Conservation (phyloP, 2,113 vertebrate species). For the Sinocyclocheilus rhinocerous region DNA sequence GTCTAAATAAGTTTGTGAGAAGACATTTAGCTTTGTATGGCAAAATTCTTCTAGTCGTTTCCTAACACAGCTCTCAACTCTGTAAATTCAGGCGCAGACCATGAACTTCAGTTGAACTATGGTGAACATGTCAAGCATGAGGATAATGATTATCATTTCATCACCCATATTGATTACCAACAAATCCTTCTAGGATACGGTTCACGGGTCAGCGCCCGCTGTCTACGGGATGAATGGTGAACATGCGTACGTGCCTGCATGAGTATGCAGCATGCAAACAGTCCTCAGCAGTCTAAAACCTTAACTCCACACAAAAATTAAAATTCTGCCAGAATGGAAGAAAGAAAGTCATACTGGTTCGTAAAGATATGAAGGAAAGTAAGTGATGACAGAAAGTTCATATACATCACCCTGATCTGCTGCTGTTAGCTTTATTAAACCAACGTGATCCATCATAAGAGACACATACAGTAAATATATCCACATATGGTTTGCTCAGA, state of each 20-base stretch:
- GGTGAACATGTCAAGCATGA: slow-evolving; percentile 12
- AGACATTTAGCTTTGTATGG: neutral
- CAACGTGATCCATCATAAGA: slow-evolving; percentile 30
- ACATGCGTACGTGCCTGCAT: neutral
- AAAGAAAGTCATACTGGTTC: neutral
- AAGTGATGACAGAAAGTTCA: neutral
- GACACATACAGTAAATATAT: neutral
- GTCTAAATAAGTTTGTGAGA: neutral
- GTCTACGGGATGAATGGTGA: slow-evolving; percentile 13
- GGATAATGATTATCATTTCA: slow-evolving; percentile 27
- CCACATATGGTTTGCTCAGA: neutral
- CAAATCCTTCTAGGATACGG: neutral
- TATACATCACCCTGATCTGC: slow-evolving; percentile 15
- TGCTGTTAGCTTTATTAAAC: slow-evolving; percentile 55
- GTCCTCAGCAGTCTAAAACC: neutral
- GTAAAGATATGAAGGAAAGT: neutral
- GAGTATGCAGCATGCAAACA: neutral
- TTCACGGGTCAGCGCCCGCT: neutral
- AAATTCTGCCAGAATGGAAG: neutral
- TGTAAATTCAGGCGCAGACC: neutral
- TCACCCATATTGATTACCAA: slow-evolving; percentile 21
- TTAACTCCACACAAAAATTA: neutral
- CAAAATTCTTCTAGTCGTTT: neutral
- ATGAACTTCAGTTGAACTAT: slow-evolving; percentile 9
- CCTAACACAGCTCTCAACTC: neutral